Evolutionary conservation across 1,140 invertebrate species (phyloP), one percentile per base, ranked within the genome.

Genomic region (Vanessa tameamea): DNA sequence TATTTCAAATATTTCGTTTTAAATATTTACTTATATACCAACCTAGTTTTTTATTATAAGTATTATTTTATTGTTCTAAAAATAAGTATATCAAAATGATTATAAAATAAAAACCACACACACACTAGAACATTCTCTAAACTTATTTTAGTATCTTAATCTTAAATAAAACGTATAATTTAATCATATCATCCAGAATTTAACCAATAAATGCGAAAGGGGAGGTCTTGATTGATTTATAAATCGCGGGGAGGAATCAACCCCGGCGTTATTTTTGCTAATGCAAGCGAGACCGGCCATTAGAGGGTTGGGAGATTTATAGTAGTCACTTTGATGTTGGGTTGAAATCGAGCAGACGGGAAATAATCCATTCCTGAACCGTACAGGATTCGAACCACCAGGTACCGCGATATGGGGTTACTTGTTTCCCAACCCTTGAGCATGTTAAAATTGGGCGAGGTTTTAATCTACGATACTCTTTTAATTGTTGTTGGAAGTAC

Each of bases 301-400:
- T 88, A 82, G 82, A 83, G 87, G 87, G 86, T 87, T 85, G 80
- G 20, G 69, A 78, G 82, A 86, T 87, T 87, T 88, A 88, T 85
- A 64, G 47, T 68, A 43, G 11, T 11, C 2, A n/a, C 12, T 61
- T 61, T 61, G 55, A 47, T 69, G 68, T 69, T 37, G 23, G 55
- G 55, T 65, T 55, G 57, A 69, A 48, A 61, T 69, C 67, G 43
- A 14, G 23, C 53, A 26, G 47, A 57, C 23, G 64, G 20, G 3
- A 37, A 37, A 13, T 31, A 51, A 43, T 23, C 23, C 53, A 23
- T 23, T 20, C 23, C 37, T 43, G 6, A 57, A 23, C 16, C 12
- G 16, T 57, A 23, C 23, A 16, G 53, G 23, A 12, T 57, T 57
- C 23, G 20, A 3, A 12, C 53, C 11, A 23, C 9, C 20, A 57